These are phyloP conservation scores for Heliconius eleuchia DNA, from an alignment of 1,140 invertebrate species.

Conservation along the genomic window DNA sequence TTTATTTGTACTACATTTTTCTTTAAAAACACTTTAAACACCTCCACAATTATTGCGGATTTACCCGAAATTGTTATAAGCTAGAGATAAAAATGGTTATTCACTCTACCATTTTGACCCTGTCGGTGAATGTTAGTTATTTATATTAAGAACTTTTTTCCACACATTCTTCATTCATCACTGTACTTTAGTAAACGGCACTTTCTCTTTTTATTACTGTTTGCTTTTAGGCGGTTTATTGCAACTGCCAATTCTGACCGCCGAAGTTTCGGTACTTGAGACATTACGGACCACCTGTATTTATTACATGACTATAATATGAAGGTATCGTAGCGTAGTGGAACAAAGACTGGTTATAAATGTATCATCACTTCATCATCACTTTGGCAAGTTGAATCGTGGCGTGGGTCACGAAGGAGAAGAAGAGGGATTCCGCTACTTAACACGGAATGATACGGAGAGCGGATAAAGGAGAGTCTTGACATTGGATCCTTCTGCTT, in stretches of 20 bases:
- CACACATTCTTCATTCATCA: slow-evolving; percentile 11
- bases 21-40: not conserved
- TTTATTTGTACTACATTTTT: not conserved
- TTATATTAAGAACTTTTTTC: not conserved
- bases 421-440: too few species aligned
- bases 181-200: slow-evolving; percentile 46
- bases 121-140: not conserved
- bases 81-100: not conserved
- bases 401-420: too few species aligned
- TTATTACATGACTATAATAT: slow-evolving; percentile 3
- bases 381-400: too few species aligned
- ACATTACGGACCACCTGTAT: slow-evolving; percentile 11
- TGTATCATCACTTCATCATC: too few species aligned
- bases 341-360: too few species aligned
- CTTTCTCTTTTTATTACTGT: slow-evolving; percentile 70
- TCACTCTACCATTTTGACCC: not conserved
- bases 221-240: slow-evolving; percentile 73
- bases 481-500: too few species aligned
- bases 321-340: too few species aligned
- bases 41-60: not conserved
- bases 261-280: slow-evolving; percentile 4
- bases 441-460: not conserved
- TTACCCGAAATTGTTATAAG: not conserved
- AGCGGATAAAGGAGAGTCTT: not conserved
- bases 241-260: slow-evolving; percentile 31